Evolutionary conservation across 2,888 invertebrate species (phyloP).

Genomic region (Rhagophthalmus giganteus): DNA sequence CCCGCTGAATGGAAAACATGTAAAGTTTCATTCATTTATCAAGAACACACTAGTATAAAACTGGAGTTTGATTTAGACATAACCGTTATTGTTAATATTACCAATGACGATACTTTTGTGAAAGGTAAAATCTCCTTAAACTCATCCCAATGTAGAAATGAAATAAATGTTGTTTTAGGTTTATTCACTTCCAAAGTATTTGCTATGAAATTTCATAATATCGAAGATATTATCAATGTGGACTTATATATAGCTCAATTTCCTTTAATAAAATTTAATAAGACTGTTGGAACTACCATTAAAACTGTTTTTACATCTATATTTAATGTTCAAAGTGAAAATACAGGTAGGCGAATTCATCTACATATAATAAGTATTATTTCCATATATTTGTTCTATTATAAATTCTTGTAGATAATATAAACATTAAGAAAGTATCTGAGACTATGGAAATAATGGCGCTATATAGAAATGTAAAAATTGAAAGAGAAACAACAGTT

Average conservation of each 20-base stretch:
- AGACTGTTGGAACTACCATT: conserved; percentile 38
- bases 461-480: conserved; percentile 34
- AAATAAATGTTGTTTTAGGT: conserved; percentile 36
- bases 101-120: conserved; percentile 38
- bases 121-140: conserved; percentile 36
- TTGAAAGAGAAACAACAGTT: conserved; percentile 1
- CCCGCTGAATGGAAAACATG: conserved; percentile 42
- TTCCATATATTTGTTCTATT: too few relatives aligned
- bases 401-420: too few relatives aligned
- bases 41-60: conserved; percentile 29
- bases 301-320: conserved; percentile 41
- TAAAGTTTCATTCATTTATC: conserved; percentile 36
- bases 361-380: too few relatives aligned
- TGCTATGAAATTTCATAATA: conserved; percentile 38
- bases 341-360: conserved; percentile 22
- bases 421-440: too few relatives aligned
- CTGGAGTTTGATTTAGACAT: conserved; percentile 37
- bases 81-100: conserved; percentile 36
- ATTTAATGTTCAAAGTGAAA: conserved; percentile 32
- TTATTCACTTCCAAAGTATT: conserved; percentile 44
- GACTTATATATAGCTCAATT: conserved; percentile 41
- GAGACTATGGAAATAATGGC: conserved; percentile 31
- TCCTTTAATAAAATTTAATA: conserved; percentile 43
- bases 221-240: conserved; percentile 39
- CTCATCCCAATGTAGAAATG: not conserved